phyloP scores from a whole-genome alignment of 2,113 vertebrate genomes.

The Sinocyclocheilus anshuiensis region DNA sequence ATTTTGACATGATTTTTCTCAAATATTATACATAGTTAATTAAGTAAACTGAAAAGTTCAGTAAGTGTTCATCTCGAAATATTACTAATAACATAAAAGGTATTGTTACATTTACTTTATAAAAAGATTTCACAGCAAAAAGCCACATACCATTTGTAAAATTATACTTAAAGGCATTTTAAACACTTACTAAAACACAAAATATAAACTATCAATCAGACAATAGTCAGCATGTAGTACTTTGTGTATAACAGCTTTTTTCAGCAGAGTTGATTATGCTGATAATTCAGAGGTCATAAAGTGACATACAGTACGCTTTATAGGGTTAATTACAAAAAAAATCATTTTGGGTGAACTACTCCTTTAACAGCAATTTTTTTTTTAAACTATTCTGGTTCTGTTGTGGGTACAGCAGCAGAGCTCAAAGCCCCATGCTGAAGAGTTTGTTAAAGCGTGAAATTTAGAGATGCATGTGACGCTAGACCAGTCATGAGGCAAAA shows the following conservation, averaged over 20 bases:
- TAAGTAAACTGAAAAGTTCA: background rate
- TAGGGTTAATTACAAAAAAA: background rate
- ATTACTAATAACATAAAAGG: background rate
- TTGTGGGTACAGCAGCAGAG: slow-evolving; percentile 7
- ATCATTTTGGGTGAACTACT: background rate
- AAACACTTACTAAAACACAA: too few relatives aligned
- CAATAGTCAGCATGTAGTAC: too few relatives aligned
- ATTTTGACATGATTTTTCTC: background rate
- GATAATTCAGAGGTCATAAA: background rate
- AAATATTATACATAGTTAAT: background rate
- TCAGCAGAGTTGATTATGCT: background rate
- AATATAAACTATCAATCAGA: background rate
- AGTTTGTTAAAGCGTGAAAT: slow-evolving; percentile 43
- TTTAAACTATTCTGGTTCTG: background rate
- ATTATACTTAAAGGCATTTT: background rate
- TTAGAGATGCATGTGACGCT: slow-evolving; percentile 31
- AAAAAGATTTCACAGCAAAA: background rate
- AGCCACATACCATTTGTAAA: background rate
- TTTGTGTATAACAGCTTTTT: background rate
- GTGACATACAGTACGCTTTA: background rate
- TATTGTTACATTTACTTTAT: background rate
- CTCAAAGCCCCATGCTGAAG: slow-evolving; percentile 15
- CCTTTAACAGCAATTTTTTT: background rate
- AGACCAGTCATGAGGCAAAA: slow-evolving; percentile 50
- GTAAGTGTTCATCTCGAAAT: background rate